Base-by-base conservation (phyloP, 2,797 vertebrate genomes). In the Gastrophryne carolinensis region DNA sequence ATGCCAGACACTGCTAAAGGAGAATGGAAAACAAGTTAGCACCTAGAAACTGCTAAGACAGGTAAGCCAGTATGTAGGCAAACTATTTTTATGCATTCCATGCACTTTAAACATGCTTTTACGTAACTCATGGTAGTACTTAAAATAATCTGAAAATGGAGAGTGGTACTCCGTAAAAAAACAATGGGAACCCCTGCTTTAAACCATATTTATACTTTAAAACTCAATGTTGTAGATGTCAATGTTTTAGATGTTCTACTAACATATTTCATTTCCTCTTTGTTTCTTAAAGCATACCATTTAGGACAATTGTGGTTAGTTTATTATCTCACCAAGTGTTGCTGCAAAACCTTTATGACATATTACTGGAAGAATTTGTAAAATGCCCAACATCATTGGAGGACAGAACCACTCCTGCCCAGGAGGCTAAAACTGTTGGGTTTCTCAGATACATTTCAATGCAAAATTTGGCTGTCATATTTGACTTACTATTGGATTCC, bases 381-480 rank as follows among this genome's bases (percentile, higher is more conserved):
- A 96, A 95, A 84, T 93, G 92, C 19, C 92, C 95, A 2, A 83
- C 85, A 21, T 88, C 86, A 0, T 57, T 85, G 0, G 95, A 97
- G 6, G 95, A 95, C 34, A 91, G 85, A 81, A 82, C 86, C 5
- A 84, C 89, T 0, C 92, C 91, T 0, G 85, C 83, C 71, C 89
- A 92, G 0, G 97, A 96, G 77, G 84, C 90, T 79, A 89, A 89
- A 82, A 73, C 88, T 34, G 90, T 95, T 0, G 95, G 96, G 78
- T 99, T 99, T 87, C 94, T 99, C 78, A 90, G 95, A 70, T 98
- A 98, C 87, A 96, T 99, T 84, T 99, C 98, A 80, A 98, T 98
- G 96, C 94, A 95, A 44, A 98, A 99, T 79, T 79, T 99, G 81
- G 95, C 96, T 19, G 94, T 98, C 82, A 97, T 99, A 81, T 94